phyloP scores from a whole-genome alignment of 2,797 vertebrate genomes.

The Streptopelia turtur region DNA sequence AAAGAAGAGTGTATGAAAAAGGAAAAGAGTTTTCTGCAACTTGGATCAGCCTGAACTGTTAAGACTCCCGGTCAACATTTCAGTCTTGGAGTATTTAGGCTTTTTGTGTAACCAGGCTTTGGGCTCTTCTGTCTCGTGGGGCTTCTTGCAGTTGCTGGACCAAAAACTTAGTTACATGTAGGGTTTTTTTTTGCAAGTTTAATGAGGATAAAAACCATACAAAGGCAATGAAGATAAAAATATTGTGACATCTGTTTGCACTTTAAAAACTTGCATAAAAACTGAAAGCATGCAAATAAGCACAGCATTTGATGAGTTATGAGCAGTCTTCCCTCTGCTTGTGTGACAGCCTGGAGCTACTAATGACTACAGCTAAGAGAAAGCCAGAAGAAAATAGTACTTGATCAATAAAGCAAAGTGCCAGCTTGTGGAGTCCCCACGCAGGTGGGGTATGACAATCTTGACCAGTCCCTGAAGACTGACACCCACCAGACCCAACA shows the following conservation, averaged over 20 bases:
- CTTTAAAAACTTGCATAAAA: slow-evolving; percentile 37
- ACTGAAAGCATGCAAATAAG: slow-evolving; percentile 7
- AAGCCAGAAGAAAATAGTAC: not conserved
- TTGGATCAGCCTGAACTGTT: not conserved
- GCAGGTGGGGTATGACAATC: not conserved
- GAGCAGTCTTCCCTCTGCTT: not conserved
- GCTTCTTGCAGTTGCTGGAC: not conserved
- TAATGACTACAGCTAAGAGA: not conserved
- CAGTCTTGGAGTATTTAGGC: not conserved
- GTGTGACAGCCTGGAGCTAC: not conserved
- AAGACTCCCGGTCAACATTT: not conserved
- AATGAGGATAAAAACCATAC: not conserved
- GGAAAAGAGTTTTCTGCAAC: not conserved
- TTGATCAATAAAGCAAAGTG: not conserved
- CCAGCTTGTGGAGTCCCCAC: not conserved
- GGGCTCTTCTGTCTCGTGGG: not conserved
- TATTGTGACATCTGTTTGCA: slow-evolving; percentile 43
- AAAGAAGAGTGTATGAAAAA: not conserved
- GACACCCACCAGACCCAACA: not conserved
- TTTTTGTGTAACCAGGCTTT: not conserved
- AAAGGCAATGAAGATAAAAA: slow-evolving; percentile 15
- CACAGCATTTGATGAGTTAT: not conserved
- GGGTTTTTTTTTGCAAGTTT: not conserved
- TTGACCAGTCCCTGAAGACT: not conserved
- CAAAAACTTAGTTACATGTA: not conserved